phyloP scores from a whole-genome alignment of 1,140 invertebrate species.

The Drosophila lacertosa region DNA sequence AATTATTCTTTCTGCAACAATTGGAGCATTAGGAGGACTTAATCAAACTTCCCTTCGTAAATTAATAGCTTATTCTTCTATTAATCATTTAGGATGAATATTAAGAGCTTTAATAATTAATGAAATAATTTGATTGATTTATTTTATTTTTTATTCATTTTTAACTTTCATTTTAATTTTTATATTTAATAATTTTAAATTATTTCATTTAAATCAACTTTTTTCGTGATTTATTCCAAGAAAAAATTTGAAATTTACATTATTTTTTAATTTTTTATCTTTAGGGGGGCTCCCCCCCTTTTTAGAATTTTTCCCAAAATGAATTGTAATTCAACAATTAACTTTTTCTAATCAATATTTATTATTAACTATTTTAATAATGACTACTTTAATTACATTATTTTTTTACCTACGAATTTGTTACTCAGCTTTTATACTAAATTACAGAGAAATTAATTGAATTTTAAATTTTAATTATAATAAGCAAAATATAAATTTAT shows the following conservation, averaged over 20 bases:
- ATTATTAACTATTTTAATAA: conserved; percentile 83
- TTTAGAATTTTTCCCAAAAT: conserved; percentile 86
- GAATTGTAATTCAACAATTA: conserved; percentile 85
- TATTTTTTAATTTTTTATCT: conserved; percentile 85
- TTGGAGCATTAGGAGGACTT: conserved; percentile 83
- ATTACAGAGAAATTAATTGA: conserved; percentile 83
- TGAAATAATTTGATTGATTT: conserved; percentile 83
- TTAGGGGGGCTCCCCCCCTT: conserved; percentile 85
- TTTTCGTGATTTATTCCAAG: conserved; percentile 76
- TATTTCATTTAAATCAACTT: conserved; percentile 84
- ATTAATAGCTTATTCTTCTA: conserved; percentile 85
- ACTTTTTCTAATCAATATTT: conserved; percentile 80
- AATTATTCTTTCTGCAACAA: conserved; percentile 81
- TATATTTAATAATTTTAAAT: conserved; percentile 84
- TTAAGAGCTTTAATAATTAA: conserved; percentile 77
- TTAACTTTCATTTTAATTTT: conserved; percentile 80
- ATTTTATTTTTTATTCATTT: conserved; percentile 84
- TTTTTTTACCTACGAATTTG: conserved; percentile 84
- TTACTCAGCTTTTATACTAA: conserved; percentile 82
- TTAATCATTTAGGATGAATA: conserved; percentile 86
- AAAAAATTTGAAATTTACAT: conserved; percentile 83
- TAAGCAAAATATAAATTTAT: conserved; percentile 72
- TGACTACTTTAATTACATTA: conserved; percentile 84
- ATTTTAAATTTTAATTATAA: conserved; percentile 36
- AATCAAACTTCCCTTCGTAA: conserved; percentile 85